Evolutionary conservation across 2,113 vertebrate species (phyloP).

Genomic region (Nyctereutes procyonoides): DNA sequence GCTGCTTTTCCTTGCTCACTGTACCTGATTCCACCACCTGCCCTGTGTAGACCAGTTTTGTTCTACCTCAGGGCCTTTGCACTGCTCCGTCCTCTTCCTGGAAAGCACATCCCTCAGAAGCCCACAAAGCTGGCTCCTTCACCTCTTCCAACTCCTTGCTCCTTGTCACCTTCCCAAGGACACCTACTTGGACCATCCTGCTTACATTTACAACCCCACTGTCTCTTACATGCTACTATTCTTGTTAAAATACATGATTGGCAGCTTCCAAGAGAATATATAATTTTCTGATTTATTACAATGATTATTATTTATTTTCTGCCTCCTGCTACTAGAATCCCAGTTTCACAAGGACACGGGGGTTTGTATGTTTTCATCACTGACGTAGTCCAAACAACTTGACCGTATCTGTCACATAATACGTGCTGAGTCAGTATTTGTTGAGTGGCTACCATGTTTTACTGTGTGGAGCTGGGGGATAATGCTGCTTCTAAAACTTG

Average conservation of each 20-base stretch:
- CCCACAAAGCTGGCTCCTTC: background rate
- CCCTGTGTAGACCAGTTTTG: no score
- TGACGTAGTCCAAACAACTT: background rate
- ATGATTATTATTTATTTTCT: background rate
- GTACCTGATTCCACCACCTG: no score
- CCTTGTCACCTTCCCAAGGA: background rate
- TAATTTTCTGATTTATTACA: background rate
- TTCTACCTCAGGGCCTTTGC: background rate
- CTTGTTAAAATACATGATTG: background rate
- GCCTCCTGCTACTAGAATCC: background rate
- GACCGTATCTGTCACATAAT: background rate
- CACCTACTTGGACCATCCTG: background rate
- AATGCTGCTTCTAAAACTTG: background rate
- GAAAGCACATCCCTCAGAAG: background rate
- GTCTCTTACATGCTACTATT: background rate
- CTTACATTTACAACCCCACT: background rate
- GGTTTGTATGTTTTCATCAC: background rate
- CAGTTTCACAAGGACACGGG: background rate
- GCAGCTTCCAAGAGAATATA: background rate
- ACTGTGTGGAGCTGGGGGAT: background rate
- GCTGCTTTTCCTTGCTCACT: rapidly evolving
- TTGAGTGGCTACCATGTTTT: background rate
- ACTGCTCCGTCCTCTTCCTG: background rate
- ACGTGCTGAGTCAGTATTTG: background rate
- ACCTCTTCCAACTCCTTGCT: background rate